Evolutionary conservation across 2,113 vertebrate species (phyloP).

Genomic region (Microtus montanus): DNA sequence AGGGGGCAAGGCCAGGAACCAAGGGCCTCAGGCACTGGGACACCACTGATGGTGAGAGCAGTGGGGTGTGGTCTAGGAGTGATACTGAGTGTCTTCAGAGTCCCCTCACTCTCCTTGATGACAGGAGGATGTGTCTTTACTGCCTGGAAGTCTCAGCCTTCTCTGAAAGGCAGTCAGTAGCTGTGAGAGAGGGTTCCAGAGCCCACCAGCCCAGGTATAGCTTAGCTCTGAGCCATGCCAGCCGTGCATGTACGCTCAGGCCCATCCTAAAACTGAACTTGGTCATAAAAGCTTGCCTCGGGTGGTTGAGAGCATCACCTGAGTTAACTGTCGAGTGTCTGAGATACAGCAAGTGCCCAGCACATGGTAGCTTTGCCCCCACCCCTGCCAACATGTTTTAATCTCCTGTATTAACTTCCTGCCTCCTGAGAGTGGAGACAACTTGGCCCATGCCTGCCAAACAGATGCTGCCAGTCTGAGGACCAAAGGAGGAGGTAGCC

Average conservation of each 20-base stretch:
- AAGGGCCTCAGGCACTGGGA: neutral
- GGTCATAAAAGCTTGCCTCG: neutral
- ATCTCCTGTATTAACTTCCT: neutral
- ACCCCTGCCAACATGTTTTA: neutral
- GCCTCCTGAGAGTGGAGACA: neutral
- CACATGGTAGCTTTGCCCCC: neutral
- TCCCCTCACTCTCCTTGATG: neutral
- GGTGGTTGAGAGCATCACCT: neutral
- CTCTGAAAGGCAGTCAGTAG: neutral
- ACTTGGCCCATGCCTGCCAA: neutral
- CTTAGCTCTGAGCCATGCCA: neutral
- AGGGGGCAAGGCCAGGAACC: neutral
- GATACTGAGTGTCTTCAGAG: neutral
- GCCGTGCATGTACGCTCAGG: neutral
- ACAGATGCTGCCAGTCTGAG: neutral
- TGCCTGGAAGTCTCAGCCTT: neutral
- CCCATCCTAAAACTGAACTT: neutral
- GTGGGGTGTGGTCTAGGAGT: neutral
- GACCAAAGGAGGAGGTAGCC: neutral
- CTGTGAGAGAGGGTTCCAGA: neutral
- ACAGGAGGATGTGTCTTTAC: neutral
- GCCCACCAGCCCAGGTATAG: neutral
- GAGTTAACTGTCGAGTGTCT: neutral
- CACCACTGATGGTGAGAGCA: neutral
- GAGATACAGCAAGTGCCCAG: neutral